phyloP scores from a whole-genome alignment of 2,888 invertebrate genomes.

The Lasiommata megera region DNA sequence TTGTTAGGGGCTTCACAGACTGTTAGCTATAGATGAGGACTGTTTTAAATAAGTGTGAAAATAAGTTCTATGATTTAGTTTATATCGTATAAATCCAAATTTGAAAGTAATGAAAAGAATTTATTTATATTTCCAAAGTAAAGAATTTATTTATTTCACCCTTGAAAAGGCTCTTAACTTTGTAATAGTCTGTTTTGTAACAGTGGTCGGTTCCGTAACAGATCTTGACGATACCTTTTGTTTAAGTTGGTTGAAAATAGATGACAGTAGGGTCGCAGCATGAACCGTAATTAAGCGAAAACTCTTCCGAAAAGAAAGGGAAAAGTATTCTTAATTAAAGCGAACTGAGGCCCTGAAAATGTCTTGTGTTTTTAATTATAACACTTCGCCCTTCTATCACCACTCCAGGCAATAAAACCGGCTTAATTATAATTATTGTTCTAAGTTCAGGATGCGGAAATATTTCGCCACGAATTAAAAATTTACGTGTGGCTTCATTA shows the following conservation, averaged over 20 bases:
- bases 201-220: no score
- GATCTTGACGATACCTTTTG: neutral
- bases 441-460: constrained; percentile 23
- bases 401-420: constrained; percentile 38
- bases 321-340: constrained; percentile 69
- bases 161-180: no score
- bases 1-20: no score
- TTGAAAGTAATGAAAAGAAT: no score
- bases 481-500: neutral
- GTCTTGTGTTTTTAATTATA: constrained; percentile 64
- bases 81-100: no score
- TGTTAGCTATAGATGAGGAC: no score
- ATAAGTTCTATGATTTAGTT: no score
- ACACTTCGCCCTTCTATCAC: constrained; percentile 43
- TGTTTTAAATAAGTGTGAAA: no score
- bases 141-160: no score
- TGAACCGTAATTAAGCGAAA: constrained; percentile 66
- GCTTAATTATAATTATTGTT: constrained; percentile 38
- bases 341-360: constrained; percentile 49
- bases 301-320: constrained; percentile 54
- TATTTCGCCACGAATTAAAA: neutral
- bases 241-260: constrained; percentile 29
- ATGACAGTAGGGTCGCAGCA: constrained; percentile 50
- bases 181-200: no score
- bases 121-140: no score